Evolutionary conservation across 1,140 invertebrate species (phyloP).

Genomic region (Nasonia vitripennis): DNA sequence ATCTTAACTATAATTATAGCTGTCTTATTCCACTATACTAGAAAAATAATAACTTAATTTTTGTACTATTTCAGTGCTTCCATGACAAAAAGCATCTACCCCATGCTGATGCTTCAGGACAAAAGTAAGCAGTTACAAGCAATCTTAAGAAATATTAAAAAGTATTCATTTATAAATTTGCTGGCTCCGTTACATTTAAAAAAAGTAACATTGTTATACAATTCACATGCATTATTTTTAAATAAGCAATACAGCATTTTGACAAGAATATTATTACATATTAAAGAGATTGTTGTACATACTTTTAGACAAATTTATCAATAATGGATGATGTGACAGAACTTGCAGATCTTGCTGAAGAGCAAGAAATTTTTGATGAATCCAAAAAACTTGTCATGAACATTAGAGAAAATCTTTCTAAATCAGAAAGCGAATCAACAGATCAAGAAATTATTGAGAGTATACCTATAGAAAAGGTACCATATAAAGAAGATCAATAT

Average conservation of each 20-base stretch:
- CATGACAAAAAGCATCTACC: background rate
- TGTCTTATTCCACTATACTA: no score
- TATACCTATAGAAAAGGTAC: conserved; percentile 20
- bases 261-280: background rate
- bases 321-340: conserved; percentile 34
- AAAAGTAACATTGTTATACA: background rate
- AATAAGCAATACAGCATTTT: background rate
- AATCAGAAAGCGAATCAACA: background rate
- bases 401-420: background rate
- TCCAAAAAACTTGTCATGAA: background rate
- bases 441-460: background rate
- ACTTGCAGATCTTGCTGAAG: conserved; percentile 26
- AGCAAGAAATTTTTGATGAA: conserved; percentile 7
- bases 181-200: background rate
- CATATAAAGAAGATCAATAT: conserved; percentile 31
- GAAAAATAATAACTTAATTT: background rate
- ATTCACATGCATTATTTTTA: background rate
- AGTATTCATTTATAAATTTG: background rate
- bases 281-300: background rate
- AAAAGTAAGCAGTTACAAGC: background rate
- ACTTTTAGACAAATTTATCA: background rate
- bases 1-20: no score
- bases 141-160: background rate
- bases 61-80: background rate
- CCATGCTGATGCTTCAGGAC: background rate